Base-by-base conservation (phyloP, 2,888 invertebrate genomes). In the Eubasilissa splendida region DNA sequence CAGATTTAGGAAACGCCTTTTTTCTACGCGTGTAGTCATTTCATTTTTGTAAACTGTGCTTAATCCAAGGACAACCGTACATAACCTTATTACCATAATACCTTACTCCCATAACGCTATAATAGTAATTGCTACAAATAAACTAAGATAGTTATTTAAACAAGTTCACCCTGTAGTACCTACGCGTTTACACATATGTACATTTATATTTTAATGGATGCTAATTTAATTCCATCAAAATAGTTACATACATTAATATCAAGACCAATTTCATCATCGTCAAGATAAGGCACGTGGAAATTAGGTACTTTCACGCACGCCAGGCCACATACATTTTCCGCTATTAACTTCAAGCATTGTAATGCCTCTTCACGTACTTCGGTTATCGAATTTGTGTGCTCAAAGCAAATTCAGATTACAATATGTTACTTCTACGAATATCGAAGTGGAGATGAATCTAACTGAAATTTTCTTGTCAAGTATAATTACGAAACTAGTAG, bases 331-430 rank as follows among this genome's bases (percentile, higher is more conserved):
- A 70, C 71, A 82, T 82, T 82, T 80, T 82, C 82, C 76, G 58
- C 60, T 60, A 80, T 82, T 77, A 80, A 70, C 70, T 80, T 80
- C 82, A 70, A 75, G 60, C 65, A 71, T 65, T 68, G 63, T 82
- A 82, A 80, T 82, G 77, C 53, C 66, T 53, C 73, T 53, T 54
- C 78, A 73, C 33, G 78, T 60, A 59, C 33, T 60, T 33, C 42
- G 54, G 70, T 31, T 77, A 78, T 73, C 78, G 68, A 78, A 81
- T 78, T 78, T 77, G 66, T 56, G 12, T 42, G 73, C 50, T 82
- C 79, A 79, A 82, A 79, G 82, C 79, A 63, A 42, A 42, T 42
- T 42, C 42, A 42, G 42, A 42, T 42, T 42, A 42, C 42, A 42
- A 42, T 42, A 7, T 42, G 42, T 42, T 42, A 42, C 42, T 42